phyloP scores from a whole-genome alignment of 2,797 vertebrate genomes.

The Allobates femoralis region DNA sequence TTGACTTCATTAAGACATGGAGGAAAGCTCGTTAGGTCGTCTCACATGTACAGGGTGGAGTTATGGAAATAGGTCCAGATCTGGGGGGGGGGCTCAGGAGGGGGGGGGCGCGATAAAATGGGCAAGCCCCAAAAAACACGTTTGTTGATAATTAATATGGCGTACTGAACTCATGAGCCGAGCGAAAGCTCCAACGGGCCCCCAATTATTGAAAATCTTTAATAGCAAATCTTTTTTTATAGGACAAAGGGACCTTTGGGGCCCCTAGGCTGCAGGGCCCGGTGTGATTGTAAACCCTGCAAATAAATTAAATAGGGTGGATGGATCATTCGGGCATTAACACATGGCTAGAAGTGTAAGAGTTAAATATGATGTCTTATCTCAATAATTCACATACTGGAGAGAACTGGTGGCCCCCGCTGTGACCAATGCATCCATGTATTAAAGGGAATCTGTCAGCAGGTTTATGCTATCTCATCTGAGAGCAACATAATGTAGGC shows the following conservation, averaged over 20 bases:
- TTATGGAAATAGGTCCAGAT: neutral
- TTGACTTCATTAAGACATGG: conserved; percentile 19
- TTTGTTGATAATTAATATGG: neutral
- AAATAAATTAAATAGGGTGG: neutral
- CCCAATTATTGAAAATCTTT: no score
- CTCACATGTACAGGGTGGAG: neutral
- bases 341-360: neutral
- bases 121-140: neutral
- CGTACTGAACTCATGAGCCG: no score
- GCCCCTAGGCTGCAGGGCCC: no score
- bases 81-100: neutral
- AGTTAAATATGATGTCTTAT: neutral
- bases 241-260: no score
- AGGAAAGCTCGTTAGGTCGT: conserved; percentile 7
- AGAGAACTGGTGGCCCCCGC: neutral
- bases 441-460: no score
- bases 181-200: no score
- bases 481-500: no score
- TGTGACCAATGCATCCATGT: neutral
- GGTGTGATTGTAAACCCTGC: no score
- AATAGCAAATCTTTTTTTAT: no score
- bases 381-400: neutral
- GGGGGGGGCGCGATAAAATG: neutral
- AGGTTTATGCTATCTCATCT: no score
- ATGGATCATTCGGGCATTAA: neutral